These are phyloP conservation scores for Meloidogyne exigua DNA, from an alignment of 1,140 invertebrate species.

Conservation along the genomic window DNA sequence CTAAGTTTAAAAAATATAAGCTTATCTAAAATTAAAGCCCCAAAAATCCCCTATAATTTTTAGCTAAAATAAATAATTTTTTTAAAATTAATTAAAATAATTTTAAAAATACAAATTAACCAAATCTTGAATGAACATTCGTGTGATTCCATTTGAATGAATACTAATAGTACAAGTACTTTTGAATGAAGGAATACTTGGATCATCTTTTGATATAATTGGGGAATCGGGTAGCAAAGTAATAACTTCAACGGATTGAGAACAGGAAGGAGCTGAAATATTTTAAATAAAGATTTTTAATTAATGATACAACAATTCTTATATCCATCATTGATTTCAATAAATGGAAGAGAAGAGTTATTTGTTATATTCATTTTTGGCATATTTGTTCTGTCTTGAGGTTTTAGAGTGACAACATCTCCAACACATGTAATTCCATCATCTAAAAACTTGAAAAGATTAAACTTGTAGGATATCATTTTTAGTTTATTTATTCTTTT, in stretches of 20 bases:
- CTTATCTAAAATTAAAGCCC: too few relatives aligned
- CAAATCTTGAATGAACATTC: conserved; percentile 15
- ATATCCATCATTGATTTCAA: neutral
- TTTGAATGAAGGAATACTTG: neutral
- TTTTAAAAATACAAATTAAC: conserved; percentile 11
- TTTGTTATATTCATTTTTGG: neutral
- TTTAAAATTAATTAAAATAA: neutral
- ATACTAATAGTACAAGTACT: conserved; percentile 17
- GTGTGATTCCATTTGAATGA: neutral
- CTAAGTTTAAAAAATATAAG: neutral
- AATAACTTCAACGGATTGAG: neutral
- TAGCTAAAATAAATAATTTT: too few relatives aligned
- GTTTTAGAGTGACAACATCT: neutral
- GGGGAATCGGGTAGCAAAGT: neutral
- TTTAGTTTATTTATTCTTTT: too few relatives aligned
- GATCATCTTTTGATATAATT: neutral
- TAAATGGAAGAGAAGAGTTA: neutral
- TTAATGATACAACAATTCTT: neutral
- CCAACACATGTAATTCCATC: conserved; percentile 3
- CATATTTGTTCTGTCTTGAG: neutral
- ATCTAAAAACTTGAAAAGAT: neutral
- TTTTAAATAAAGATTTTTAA: neutral
- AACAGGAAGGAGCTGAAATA: conserved; percentile 7
- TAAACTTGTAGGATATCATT: too few relatives aligned
- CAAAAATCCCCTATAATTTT: too few relatives aligned